Base-by-base conservation (phyloP, 2,113 vertebrate species). In the Sebastes schlegelii region DNA sequence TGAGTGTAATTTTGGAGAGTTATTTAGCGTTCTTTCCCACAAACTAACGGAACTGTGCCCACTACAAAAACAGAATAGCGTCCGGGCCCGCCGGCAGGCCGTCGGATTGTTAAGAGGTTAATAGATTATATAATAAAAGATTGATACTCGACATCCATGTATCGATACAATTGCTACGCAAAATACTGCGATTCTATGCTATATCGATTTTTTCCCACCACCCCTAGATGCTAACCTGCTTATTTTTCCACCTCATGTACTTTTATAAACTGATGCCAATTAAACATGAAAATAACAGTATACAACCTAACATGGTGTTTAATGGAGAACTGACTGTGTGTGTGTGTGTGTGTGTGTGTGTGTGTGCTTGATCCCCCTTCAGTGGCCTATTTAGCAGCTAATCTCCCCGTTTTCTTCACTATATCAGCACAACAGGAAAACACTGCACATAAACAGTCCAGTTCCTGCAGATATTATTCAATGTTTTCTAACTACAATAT, bases 371-470 rank as follows among this genome's bases (percentile, higher is more conserved):
- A 45, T 42, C 42, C 58, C 48, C 58, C n/a, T 43, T 71, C 52
- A 80, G 26, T 80, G 58, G 48, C 26, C 42, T 40, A 76, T 80
- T 79, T 48, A 83, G 49, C 12, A 55, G 14, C 61, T 69, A 65
- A 74, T 86, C 74, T 62, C 45, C 52, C 5, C n/a, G 2, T 83
- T 80, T 88, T 69, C 82, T 71, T 79, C 23, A 60, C 55, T n/a
- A 8, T 3, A 73, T 79, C 65, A 82, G 58, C 34, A 16, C 7
- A 65, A 49, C 23, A 69, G 61, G 67, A 76, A 67, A 80, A 74
- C n/a, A n/a, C 6, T 6, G 45, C 49, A 55, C 42, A 74, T 61
- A 79, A 74, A 78, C 70, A 81, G 12, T 52, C 45, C 73, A 49
- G 23, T 34, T 81, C 82, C 77, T 21, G 48, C 40, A 83, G 43